phyloP scores from a whole-genome alignment of 2,113 vertebrate genomes.

The Neolamprologus sp. region DNA sequence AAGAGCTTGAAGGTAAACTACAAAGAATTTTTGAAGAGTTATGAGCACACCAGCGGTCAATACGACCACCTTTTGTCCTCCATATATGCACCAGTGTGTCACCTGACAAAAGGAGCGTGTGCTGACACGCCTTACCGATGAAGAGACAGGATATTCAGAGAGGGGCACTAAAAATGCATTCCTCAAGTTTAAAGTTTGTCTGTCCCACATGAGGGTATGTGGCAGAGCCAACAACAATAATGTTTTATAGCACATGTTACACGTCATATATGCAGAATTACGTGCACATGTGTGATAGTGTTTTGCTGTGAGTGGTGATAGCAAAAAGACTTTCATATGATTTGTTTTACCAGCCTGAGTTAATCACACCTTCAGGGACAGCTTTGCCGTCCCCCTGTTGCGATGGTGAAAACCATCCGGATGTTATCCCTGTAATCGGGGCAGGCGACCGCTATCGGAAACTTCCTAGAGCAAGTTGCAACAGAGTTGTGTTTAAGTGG shows the following conservation, averaged over 20 bases:
- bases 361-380: background rate
- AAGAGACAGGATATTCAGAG: conserved; percentile 4
- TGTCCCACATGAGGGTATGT: background rate
- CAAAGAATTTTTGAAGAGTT: background rate
- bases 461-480: conserved; percentile 2
- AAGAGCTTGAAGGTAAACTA: conserved; percentile 29
- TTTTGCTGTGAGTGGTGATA: background rate
- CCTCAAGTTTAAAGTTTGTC: conserved; percentile 18
- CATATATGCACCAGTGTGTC: background rate
- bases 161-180: conserved; percentile 37
- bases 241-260: background rate
- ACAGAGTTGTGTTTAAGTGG: background rate
- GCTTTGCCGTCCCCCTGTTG: background rate
- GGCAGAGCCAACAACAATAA: conserved; percentile 33
- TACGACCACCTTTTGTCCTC: conserved; percentile 6
- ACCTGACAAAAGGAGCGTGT: conserved; percentile 3
- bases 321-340: background rate
- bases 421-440: conserved; percentile 10
- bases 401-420: conserved; percentile 9
- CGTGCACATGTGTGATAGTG: background rate
- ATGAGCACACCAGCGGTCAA: background rate
- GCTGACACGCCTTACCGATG: conserved; percentile 16
- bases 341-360: background rate
- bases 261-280: background rate
- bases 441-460: background rate